Base-by-base conservation (phyloP, 2,797 vertebrate genomes). In the Petrocephalus sullivani region DNA sequence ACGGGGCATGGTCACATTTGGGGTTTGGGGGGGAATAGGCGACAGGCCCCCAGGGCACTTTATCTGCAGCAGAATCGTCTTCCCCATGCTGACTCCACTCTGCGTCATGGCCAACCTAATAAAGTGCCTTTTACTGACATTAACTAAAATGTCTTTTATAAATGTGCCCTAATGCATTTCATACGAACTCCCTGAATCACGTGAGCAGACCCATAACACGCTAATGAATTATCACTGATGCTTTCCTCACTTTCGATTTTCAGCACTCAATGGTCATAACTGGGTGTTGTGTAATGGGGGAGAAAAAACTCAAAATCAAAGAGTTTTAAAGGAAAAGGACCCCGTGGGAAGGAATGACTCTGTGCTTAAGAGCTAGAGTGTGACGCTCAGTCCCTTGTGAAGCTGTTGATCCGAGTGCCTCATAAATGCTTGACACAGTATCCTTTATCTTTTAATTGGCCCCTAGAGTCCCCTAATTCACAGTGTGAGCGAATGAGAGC, bases 211-310 rank as follows among this genome's bases (percentile, higher is more conserved):
- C 71, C 71, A 78, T 78, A 78, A 46, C 33, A 21, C 3, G 58
- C n/a, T 19, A 61, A 64, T 86, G 16, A 54, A 49, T 64, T 61
- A 21, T 28, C 37, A 41, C 57, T 23, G 12, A 1, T 46, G 4
- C 2, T 86, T 41, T 37, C 53, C 53, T 33, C 2, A 37, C 23
- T 16, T 78, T 78, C 4, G 14, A 37, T 16, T 33, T 53, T 85
- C 53, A 61, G 57, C 58, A 53, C 51, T 75, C 28, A 84, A 23
- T 49, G 78, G 87, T 56, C n/a, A 84, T 84, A 64, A n/a, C 87
- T 88, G 16, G 21, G n/a, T 83, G 56, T 54, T 58, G 37, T 41
- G 71, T 51, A 83, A 53, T 82, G 75, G 41, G 19, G 21, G 60
- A 60, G 46, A 51, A 53, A 8, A 60, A 53, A 64, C 58, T 54